These are phyloP conservation scores for Myotis yumanensis DNA, from an alignment of 2,113 vertebrate species.

Conservation along the genomic window DNA sequence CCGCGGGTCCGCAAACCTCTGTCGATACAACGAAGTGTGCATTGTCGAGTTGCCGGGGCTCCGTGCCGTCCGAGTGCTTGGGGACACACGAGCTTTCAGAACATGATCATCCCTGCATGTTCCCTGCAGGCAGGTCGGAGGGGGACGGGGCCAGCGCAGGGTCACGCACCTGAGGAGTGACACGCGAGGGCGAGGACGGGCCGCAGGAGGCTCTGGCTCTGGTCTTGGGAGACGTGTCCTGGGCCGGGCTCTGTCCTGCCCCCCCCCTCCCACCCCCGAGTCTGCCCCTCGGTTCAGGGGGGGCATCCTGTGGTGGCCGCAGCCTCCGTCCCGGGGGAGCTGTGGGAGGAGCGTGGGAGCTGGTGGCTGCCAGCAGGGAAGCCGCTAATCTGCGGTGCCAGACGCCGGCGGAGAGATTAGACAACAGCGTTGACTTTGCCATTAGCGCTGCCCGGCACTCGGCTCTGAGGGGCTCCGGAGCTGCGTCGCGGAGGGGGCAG, in stretches of 20 bases:
- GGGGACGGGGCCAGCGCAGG: neutral
- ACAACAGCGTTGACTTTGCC: neutral
- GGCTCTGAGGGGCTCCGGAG: neutral
- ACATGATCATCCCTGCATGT: neutral
- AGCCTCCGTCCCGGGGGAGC: neutral
- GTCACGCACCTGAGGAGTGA: neutral
- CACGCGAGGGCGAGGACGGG: neutral
- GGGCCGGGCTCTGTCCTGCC: neutral
- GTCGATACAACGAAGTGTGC: accelerated
- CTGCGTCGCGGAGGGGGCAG: neutral
- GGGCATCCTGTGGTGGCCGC: accelerated
- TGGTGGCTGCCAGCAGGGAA: neutral
- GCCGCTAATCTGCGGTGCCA: neutral
- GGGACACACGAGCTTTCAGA: neutral
- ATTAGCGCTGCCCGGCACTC: neutral
- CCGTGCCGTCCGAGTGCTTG: neutral
- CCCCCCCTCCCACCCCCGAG: no score
- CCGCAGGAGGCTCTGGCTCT: neutral
- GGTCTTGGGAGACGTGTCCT: neutral
- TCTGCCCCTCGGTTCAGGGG: neutral
- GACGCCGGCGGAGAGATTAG: neutral
- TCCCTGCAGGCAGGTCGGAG: neutral
- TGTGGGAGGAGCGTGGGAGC: no score
- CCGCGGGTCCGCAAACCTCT: neutral
- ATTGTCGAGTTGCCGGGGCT: neutral